Evolutionary conservation across 1,140 invertebrate species (phyloP), one percentile per base, ranked within the genome.

Genomic region (Panagrolaimus sp.): DNA sequence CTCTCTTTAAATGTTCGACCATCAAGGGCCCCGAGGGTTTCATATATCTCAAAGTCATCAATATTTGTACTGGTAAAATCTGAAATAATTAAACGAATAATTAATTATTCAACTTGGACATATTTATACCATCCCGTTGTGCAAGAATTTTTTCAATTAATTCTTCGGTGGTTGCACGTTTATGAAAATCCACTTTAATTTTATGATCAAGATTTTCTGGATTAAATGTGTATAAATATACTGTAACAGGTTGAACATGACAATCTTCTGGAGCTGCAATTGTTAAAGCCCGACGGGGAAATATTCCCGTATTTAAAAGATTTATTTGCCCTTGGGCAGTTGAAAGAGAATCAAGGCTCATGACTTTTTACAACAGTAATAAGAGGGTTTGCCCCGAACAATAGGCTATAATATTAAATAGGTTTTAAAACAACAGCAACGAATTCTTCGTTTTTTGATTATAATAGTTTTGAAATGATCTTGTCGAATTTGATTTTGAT

Each of bases 1-100:
- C 93, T 85, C 85, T 96, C 94, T 83, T 96, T 95, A 83, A 92
- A 95, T 83, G 94, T 91, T 24, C 69, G 65, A 43, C 83, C 80
- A 63, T 84, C 86, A n/a, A 82, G 77, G 3, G 85, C 84, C 21
- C 90, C 90, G 68, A 89, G 87, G 15, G 95, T 92, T 86, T 96
- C 93, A 45, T 68, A 82, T 17, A 80, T 55, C 24, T 80, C 78
- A 48, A 78, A 82, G 26, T 83, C 80, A 28, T 82, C 75, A 0
- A 67, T 72, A 15, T 65, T 65, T 32, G 70, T 69, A 15, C 65
- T 72, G 38, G 58, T 44, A 47, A 77, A 65, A 46, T 80, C 76
- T 71, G 66, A 47, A 78, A 74, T 63, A 70, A 68, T 24, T 52
- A n/a, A 28, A 24, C 1, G 26, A 12, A 3, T 32, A n/a, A 47